A percentile compares a stretch with the other conserved stretches of the same genome.
phyloP scores from a whole-genome alignment of 2,797 vertebrate genomes.

The Helicolenus hilgendorfi region DNA sequence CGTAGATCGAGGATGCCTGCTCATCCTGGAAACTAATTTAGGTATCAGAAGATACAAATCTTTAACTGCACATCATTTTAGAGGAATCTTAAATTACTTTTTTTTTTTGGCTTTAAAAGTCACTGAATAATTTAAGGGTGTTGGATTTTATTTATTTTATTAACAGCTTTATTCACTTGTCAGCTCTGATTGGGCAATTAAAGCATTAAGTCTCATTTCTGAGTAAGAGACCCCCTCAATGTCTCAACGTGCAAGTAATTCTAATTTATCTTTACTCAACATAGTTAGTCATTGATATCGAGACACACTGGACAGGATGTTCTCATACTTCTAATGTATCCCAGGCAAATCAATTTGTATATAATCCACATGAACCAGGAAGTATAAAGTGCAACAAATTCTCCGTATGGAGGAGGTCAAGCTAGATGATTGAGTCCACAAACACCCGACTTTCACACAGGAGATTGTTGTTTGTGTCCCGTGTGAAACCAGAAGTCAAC shows the following conservation, averaged over 20 bases:
- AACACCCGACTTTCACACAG: not conserved
- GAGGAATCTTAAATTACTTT: not conserved
- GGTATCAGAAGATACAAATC: not conserved
- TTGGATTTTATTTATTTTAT: conserved; percentile 1
- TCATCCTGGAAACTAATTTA: not conserved
- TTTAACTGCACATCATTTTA: not conserved
- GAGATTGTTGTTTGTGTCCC: too few relatives aligned
- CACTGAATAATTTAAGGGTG: not conserved
- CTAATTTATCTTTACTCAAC: not conserved
- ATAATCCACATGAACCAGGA: not conserved
- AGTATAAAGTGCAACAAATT: too few relatives aligned
- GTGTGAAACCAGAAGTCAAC: too few relatives aligned
- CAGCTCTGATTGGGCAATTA: not conserved
- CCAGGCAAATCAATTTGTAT: not conserved
- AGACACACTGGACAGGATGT: not conserved
- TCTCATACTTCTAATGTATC: not conserved
- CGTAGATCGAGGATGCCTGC: not conserved
- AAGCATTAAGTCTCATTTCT: not conserved
- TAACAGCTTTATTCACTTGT: conserved; percentile 3
- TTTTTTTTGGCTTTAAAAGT: not conserved
- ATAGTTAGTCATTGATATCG: not conserved
- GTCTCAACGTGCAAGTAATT: not conserved
- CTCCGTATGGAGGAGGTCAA: not conserved
- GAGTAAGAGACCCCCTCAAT: not conserved
- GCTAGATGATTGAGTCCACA: fast-evolving